A percentile compares a stretch with the other conserved stretches of the same genome.
Evolutionary conservation across 1,140 invertebrate genomes (phyloP).

Genomic region (Leucophenga varia): DNA sequence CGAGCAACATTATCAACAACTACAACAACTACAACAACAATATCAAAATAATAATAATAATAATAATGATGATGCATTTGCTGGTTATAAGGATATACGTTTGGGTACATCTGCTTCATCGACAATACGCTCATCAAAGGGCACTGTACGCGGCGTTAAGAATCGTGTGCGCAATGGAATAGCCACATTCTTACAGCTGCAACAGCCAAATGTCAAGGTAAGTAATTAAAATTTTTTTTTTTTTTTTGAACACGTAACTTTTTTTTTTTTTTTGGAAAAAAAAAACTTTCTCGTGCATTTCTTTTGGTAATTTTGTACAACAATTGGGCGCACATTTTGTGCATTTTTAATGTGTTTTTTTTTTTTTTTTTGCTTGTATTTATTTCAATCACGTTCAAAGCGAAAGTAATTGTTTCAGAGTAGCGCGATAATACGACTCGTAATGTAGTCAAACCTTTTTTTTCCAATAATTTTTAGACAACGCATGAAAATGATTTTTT

Average conservation of each 20-base stretch:
- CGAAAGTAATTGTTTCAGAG: too few species aligned
- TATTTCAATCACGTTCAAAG: slow-evolving; percentile 6
- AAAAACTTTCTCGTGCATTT: too few species aligned
- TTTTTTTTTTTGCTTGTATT: slow-evolving; percentile 1
- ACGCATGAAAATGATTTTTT: too few species aligned
- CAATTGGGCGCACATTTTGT: too few species aligned
- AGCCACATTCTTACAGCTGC: slow-evolving; percentile 86
- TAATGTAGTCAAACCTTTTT: too few species aligned
- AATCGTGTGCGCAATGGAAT: slow-evolving; percentile 92
- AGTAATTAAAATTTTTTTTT: slow-evolving; percentile 42
- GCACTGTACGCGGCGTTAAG: slow-evolving; percentile 89
- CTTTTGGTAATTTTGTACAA: too few species aligned
- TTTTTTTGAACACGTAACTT: too few species aligned
- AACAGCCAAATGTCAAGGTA: slow-evolving; percentile 71
- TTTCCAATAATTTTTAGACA: too few species aligned
- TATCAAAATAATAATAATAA: slow-evolving; percentile 56
- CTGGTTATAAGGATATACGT: slow-evolving; percentile 76
- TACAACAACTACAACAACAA: slow-evolving; percentile 23
- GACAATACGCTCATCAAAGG: slow-evolving; percentile 84
- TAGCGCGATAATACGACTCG: too few species aligned
- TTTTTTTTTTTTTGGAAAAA: too few species aligned
- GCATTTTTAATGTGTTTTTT: background rate
- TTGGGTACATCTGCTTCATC: slow-evolving; percentile 68
- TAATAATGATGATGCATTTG: slow-evolving; percentile 68
- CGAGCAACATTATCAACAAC: too few species aligned